A percentile compares a stretch with the other conserved stretches of the same genome.
Conservation (phyloP, 2,888 invertebrate genomes). For the Himalopsyche anomala region DNA sequence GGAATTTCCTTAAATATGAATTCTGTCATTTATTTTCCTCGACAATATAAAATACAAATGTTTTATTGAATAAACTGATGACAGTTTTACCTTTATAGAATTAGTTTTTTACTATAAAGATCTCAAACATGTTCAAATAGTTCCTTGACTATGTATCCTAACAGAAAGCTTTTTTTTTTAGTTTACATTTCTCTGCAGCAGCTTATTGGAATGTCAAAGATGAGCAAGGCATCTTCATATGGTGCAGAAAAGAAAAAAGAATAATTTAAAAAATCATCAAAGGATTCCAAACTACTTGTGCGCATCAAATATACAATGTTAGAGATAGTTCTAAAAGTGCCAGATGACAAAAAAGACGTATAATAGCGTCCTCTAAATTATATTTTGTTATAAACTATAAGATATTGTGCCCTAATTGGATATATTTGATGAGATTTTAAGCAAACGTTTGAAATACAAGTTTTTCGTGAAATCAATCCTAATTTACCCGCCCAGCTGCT, state of each 20-base stretch:
- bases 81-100: too few relatives aligned
- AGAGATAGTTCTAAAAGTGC: slow-evolving; percentile 30
- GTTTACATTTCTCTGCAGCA: slow-evolving; percentile 87
- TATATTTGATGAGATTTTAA: slow-evolving; percentile 15
- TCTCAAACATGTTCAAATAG: too few relatives aligned
- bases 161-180: slow-evolving; percentile 71
- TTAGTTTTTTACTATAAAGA: too few relatives aligned
- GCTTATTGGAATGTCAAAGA: slow-evolving; percentile 89
- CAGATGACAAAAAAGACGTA: slow-evolving; percentile 7
- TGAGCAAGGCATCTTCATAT: slow-evolving; percentile 89
- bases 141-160: too few relatives aligned
- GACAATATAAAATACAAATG: too few relatives aligned
- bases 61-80: too few relatives aligned
- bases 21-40: too few relatives aligned
- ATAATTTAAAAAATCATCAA: slow-evolving; percentile 56
- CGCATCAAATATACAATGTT: slow-evolving; percentile 19
- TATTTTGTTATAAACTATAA: slow-evolving; percentile 17
- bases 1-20: too few relatives aligned
- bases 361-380: slow-evolving; percentile 18
- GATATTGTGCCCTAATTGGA: slow-evolving; percentile 2
- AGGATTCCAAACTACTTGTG: neutral
- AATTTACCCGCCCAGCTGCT: neutral
- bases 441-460: slow-evolving; percentile 12
- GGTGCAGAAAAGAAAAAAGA: slow-evolving; percentile 80
- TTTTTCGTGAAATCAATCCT: slow-evolving; percentile 9